A percentile compares a stretch with the other conserved stretches of the same genome.
Conservation (phyloP, 2,888 invertebrate genomes). For the Erebia epiphron region DNA sequence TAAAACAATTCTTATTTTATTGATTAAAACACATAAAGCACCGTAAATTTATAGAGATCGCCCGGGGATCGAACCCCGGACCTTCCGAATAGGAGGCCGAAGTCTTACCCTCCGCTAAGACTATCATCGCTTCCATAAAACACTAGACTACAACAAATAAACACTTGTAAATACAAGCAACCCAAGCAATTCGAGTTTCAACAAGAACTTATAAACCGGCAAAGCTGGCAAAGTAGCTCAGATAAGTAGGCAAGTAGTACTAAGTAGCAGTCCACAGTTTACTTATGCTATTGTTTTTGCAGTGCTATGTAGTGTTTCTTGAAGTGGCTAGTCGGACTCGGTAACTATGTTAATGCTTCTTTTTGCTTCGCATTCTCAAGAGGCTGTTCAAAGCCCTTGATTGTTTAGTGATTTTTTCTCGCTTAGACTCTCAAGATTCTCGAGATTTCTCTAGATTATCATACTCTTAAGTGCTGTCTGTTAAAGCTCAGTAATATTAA, state of each 20-base stretch:
- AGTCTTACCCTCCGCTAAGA: too few species aligned
- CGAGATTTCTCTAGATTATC: constrained; percentile 19
- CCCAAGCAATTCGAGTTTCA: constrained; percentile 32
- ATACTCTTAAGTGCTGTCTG: constrained; percentile 19
- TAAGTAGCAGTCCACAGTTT: constrained; percentile 48
- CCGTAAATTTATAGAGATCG: too few species aligned
- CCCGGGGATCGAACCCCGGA: too few species aligned
- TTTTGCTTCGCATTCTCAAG: constrained; percentile 38
- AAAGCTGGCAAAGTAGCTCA: constrained; percentile 43
- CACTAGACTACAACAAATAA: neutral
- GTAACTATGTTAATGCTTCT: constrained; percentile 47
- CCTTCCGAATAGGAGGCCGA: too few species aligned
- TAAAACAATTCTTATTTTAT: too few species aligned
- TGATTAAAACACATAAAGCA: too few species aligned
- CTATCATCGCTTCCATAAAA: too few species aligned
- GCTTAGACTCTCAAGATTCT: constrained; percentile 23
- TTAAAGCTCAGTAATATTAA: constrained; percentile 10
- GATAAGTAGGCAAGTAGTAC: constrained; percentile 50
- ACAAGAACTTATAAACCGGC: constrained; percentile 40
- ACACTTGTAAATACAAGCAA: constrained; percentile 10
- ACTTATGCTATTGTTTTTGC: constrained; percentile 66
- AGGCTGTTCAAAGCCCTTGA: constrained; percentile 35
- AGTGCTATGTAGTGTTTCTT: constrained; percentile 63
- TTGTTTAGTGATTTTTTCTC: constrained; percentile 32
- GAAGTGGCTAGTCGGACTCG: constrained; percentile 59